These are phyloP conservation scores for Esox lucius DNA, from an alignment of 2,797 vertebrate genomes.

Conservation along the genomic window DNA sequence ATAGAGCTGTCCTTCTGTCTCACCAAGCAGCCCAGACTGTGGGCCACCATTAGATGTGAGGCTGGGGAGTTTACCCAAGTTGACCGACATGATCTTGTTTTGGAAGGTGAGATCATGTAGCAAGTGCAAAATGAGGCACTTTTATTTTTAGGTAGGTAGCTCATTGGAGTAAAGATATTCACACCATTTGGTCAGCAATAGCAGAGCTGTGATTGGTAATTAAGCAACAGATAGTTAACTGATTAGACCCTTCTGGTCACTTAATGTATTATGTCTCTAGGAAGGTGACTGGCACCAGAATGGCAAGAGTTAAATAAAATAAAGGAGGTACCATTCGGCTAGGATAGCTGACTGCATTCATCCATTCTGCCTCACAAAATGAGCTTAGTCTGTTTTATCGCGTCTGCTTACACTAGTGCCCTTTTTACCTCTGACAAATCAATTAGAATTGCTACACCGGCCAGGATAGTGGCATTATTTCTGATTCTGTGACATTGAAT, in stretches of 20 bases:
- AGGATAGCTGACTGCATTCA: not conserved
- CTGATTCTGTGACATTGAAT: constrained; percentile 12
- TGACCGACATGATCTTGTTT: not conserved
- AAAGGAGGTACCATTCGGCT: not conserved
- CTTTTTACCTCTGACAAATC: not conserved
- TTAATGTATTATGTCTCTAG: not conserved
- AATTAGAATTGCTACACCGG: not conserved
- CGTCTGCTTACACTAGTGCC: not conserved
- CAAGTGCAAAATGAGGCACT: not conserved
- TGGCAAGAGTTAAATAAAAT: not conserved
- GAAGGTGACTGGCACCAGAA: not conserved
- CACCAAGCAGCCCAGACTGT: not conserved
- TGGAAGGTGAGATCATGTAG: not conserved
- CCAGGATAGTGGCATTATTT: not conserved
- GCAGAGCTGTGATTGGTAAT: not conserved
- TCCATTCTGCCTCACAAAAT: not conserved
- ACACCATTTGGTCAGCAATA: not conserved
- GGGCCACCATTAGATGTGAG: not conserved
- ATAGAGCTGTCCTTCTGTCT: not conserved
- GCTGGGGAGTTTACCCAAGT: not conserved
- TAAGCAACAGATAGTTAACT: not conserved
- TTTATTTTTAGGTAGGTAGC: not conserved
- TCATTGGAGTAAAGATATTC: not conserved
- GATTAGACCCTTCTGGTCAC: not conserved
- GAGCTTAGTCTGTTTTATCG: not conserved